Conservation (phyloP, 2,888 invertebrate species). For the Yponomeuta sedellus region DNA sequence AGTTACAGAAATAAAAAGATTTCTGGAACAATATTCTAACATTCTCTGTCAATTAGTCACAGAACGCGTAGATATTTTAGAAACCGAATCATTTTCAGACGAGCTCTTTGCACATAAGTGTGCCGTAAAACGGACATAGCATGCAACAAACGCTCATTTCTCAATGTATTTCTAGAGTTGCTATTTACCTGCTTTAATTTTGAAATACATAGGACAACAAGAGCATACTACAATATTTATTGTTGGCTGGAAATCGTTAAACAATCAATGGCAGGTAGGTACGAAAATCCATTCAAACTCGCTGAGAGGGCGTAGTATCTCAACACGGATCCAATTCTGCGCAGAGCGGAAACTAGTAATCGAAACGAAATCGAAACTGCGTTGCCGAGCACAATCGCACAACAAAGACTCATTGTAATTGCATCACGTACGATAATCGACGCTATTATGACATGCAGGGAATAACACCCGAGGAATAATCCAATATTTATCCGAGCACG, state of each 20-base stretch:
- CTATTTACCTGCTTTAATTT: not conserved
- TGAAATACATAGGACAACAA: not conserved
- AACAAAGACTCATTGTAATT: slow-evolving; percentile 63
- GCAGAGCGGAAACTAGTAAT: slow-evolving; percentile 55
- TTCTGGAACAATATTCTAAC: no score
- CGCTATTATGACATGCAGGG: slow-evolving; percentile 72
- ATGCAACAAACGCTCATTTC: no score
- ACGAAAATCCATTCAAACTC: slow-evolving; percentile 35
- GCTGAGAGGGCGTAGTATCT: slow-evolving; percentile 50
- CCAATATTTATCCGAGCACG: slow-evolving; percentile 21
- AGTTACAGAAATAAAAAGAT: not conserved
- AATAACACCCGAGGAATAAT: slow-evolving; percentile 58
- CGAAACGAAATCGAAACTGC: slow-evolving; percentile 58
- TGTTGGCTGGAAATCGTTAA: not conserved
- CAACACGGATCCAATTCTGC: slow-evolving; percentile 52
- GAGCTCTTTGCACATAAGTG: not conserved
- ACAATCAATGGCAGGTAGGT: not conserved
- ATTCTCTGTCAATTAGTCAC: not conserved
- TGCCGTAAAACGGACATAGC: no score
- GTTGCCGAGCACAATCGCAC: slow-evolving; percentile 34
- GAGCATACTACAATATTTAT: not conserved
- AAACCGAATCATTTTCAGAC: not conserved
- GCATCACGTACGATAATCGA: slow-evolving; percentile 74
- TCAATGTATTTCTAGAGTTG: no score
- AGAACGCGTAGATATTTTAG: not conserved